Base-by-base conservation (phyloP, 2,113 vertebrate genomes). In the Rana temporaria region DNA sequence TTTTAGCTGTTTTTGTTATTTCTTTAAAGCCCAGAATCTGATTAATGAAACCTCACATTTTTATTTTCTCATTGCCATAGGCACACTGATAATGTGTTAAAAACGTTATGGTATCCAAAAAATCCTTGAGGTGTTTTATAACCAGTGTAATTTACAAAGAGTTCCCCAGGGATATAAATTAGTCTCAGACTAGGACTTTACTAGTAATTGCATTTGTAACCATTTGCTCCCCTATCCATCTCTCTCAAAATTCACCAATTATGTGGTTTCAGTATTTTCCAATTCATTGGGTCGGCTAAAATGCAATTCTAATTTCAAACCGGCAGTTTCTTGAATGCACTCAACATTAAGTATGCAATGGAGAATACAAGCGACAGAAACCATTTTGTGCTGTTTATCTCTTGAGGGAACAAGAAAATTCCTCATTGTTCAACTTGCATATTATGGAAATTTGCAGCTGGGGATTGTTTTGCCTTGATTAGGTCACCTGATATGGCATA, bases 201-300 rank as follows among this genome's bases (percentile, higher is more conserved):
- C 80, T 82, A 82, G 80, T 82, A 82, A 82, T 82, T 75, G 80
- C 80, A 82, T 82, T 82, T 82, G 80, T 82, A 82, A 75, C 71
- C 80, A 82, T 82, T 82, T 82, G 52, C 80, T 57, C 53, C 63
- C 80, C 71, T 82, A 82, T 82, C 71, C 80, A 75, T 82, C 80
- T 82, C 80, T 42, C 80, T 82, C 71, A 75, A 82, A 82, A 82
- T 75, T 75, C 63, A 42, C 80, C 80, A 82, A 82, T 82, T 82
- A 82, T 67, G 80, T 75, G 63, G 62, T 75, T 75, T 82, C 42
- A 67, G 71, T 75, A 74, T 82, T 82, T 82, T 82, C 80, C 80
- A 75, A 63, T 82, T 71, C 80, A 75, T 82, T 82, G 80, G 80
- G 70, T 67, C 56, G 80, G 70, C 80, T 82, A 75, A 82, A 82